Evolutionary conservation across 2,888 invertebrate genomes (phyloP).

Genomic region (Aphodius sticticus): DNA sequence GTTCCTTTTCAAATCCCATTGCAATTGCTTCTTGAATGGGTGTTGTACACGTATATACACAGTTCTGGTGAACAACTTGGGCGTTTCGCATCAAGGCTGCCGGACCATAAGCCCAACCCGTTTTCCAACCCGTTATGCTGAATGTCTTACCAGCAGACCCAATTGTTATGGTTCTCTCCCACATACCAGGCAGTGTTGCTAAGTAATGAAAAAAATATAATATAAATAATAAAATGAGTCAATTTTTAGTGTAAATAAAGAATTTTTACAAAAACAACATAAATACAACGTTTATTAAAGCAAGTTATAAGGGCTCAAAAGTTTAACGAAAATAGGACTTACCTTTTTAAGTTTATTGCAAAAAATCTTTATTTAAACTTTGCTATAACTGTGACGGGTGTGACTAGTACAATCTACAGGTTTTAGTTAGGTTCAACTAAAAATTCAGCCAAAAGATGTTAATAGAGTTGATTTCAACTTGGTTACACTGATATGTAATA

Average conservation of each 20-base stretch:
- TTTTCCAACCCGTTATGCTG: conserved; percentile 97
- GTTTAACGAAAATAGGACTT: too few relatives aligned
- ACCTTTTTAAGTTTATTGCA: neutral
- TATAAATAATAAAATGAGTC: too few relatives aligned
- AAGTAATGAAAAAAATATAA: conserved; percentile 41
- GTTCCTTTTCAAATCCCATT: conserved; percentile 85
- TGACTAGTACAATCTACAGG: too few relatives aligned
- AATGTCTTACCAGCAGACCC: conserved; percentile 99
- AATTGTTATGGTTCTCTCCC: conserved; percentile 95
- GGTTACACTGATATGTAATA: too few relatives aligned
- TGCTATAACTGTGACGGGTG: neutral
- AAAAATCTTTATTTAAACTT: neutral
- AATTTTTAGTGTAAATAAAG: conserved; percentile 15
- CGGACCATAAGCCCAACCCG: conserved; percentile 96
- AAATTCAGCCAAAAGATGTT: too few relatives aligned
- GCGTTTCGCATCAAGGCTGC: conserved; percentile 79
- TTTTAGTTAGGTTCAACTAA: too few relatives aligned
- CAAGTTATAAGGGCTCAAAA: too few relatives aligned
- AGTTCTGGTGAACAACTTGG: conserved; percentile 93
- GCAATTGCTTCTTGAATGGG: conserved; percentile 94
- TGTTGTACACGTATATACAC: conserved; percentile 89
- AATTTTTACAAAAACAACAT: too few relatives aligned
- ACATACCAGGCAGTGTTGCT: conserved; percentile 96
- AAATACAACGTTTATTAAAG: too few relatives aligned
- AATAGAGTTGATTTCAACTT: too few relatives aligned